Percentiles rank a stretch among this genome's conserved stretches.
phyloP scores from a whole-genome alignment of 2,113 vertebrate species.

The Rhynchomys soricoides region DNA sequence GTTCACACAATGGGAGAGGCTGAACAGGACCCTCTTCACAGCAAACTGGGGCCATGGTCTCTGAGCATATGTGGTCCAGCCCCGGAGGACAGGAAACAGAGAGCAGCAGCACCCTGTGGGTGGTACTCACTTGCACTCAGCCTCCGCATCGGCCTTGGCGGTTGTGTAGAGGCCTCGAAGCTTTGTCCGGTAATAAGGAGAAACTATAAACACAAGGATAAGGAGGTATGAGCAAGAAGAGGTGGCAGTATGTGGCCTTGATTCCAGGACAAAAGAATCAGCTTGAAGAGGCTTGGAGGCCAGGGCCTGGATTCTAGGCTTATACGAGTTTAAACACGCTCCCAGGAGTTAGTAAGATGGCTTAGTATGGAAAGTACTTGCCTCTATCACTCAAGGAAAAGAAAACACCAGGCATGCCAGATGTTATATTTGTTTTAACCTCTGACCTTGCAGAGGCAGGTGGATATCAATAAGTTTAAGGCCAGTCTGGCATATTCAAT shows the following conservation, averaged over 20 bases:
- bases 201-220: slow-evolving; percentile 85
- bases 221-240: background rate
- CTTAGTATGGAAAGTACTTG: background rate
- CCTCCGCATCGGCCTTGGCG: slow-evolving; percentile 94
- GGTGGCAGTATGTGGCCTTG: accelerated
- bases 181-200: slow-evolving; percentile 95
- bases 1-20: background rate
- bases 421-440: background rate
- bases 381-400: background rate
- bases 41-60: background rate
- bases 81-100: background rate
- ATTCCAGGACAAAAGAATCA: accelerated
- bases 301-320: background rate
- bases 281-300: background rate
- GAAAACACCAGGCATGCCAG: background rate
- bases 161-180: slow-evolving; percentile 94
- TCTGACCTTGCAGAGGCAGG: background rate
- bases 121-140: slow-evolving; percentile 91
- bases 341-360: background rate
- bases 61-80: background rate
- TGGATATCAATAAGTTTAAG: background rate
- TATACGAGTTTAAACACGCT: background rate
- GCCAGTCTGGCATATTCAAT: background rate
- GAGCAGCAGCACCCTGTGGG: no score
- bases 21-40: background rate